phyloP scores from a whole-genome alignment of 2,888 invertebrate species.

The Mesorhabditis sp. region DNA sequence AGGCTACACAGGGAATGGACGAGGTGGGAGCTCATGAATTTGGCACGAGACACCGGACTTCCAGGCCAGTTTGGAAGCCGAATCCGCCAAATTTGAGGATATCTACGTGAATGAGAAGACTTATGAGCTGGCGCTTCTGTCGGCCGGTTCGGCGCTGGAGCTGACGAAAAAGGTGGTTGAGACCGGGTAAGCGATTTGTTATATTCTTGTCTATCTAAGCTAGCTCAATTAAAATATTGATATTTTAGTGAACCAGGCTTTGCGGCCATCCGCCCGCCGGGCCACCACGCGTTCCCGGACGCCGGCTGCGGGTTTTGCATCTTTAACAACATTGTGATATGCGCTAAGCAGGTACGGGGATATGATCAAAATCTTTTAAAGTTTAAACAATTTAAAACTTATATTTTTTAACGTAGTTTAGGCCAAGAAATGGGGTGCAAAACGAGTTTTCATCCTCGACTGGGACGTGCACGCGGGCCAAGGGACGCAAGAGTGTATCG shows the following conservation, averaged over 20 bases:
- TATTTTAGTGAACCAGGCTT: constrained; percentile 70
- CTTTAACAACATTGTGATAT: constrained; percentile 94
- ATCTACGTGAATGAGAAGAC: constrained; percentile 47
- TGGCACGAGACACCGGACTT: background rate
- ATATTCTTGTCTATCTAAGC: background rate
- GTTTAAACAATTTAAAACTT: background rate
- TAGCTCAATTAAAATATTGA: background rate
- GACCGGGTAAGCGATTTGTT: constrained; percentile 18
- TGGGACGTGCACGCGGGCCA: constrained; percentile 68
- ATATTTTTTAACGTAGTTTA: background rate
- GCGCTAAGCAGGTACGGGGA: constrained; percentile 66
- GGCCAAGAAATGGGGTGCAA: constrained; percentile 61
- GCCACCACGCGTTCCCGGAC: constrained; percentile 81
- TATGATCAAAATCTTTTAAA: background rate
- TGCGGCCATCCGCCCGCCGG: constrained; percentile 92
- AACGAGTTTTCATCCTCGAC: constrained; percentile 87
- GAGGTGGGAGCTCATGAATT: constrained; percentile 10
- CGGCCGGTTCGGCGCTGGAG: constrained; percentile 43
- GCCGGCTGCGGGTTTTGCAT: constrained; percentile 80
- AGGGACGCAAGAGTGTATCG: constrained; percentile 37
- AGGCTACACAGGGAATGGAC: constrained; percentile 21
- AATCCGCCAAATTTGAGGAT: constrained; percentile 44
- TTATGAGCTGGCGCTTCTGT: constrained; percentile 33
- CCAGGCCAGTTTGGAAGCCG: constrained; percentile 7
- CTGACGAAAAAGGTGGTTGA: constrained; percentile 20